A percentile compares a stretch with the other conserved stretches of the same genome.
phyloP scores from a whole-genome alignment of 2,888 invertebrate species.

The Polydrusus cervinus region DNA sequence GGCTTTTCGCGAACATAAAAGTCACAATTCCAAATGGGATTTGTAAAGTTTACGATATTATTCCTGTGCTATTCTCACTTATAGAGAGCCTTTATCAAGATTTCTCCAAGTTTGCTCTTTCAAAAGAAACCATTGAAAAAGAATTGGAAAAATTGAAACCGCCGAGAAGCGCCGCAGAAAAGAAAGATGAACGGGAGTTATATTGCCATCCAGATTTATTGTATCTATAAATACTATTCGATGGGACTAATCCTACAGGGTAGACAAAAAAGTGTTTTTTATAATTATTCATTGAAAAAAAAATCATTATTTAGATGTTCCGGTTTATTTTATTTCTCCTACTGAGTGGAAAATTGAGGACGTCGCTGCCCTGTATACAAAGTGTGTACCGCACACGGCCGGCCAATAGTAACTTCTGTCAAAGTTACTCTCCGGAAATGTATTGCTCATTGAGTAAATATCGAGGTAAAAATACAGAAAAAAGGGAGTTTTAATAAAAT shows the following conservation, averaged over 20 bases:
- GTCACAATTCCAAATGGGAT: constrained; percentile 73
- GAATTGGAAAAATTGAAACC: constrained; percentile 69
- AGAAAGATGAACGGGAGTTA: constrained; percentile 63
- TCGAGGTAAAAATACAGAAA: too few relatives aligned
- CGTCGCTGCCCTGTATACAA: too few relatives aligned
- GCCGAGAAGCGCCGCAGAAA: constrained; percentile 58
- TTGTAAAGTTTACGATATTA: constrained; percentile 73
- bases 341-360: too few relatives aligned
- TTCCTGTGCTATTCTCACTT: constrained; percentile 69
- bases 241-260: constrained; percentile 13
- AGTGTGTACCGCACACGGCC: too few relatives aligned
- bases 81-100: constrained; percentile 61
- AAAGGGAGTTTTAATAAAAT: too few relatives aligned
- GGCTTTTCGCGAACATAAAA: constrained; percentile 72
- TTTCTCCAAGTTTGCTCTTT: constrained; percentile 68
- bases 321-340: too few relatives aligned
- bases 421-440: too few relatives aligned
- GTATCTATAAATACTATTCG: constrained; percentile 55
- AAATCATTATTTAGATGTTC: too few relatives aligned
- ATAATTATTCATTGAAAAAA: too few relatives aligned
- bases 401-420: too few relatives aligned
- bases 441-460: too few relatives aligned
- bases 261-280: background rate
- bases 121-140: constrained; percentile 67
- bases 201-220: constrained; percentile 63